A percentile compares a stretch with the other conserved stretches of the same genome.
phyloP scores from a whole-genome alignment of 2,797 vertebrate genomes.

The Botia kubotai region DNA sequence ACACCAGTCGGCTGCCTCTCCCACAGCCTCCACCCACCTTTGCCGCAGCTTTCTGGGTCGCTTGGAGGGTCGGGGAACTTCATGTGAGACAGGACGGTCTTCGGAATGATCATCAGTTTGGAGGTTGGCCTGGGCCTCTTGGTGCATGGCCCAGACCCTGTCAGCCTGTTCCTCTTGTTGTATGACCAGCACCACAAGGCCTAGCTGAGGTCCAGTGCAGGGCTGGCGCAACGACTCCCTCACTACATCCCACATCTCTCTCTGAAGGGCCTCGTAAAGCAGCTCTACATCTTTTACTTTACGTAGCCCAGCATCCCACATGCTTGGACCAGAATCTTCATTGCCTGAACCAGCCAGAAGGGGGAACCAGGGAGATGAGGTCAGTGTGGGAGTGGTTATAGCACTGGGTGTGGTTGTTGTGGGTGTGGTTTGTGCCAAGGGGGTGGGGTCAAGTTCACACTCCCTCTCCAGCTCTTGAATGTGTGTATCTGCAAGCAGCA shows the following conservation, averaged over 20 bases:
- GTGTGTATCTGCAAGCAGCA: conserved; percentile 87
- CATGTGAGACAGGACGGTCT: conserved; percentile 5
- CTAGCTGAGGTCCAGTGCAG: conserved; percentile 78
- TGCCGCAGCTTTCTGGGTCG: conserved; percentile 77
- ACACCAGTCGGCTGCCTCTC: conserved; percentile 81
- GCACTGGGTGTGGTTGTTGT: conserved; percentile 42
- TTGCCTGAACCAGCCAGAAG: conserved; percentile 55
- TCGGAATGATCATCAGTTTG: conserved; percentile 38
- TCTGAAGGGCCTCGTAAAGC: conserved; percentile 90
- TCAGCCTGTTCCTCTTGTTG: conserved; percentile 89
- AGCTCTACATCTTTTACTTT: conserved; percentile 89
- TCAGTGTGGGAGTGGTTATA: conserved; percentile 44
- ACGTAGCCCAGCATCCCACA: conserved; percentile 78
- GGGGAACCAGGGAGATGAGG: conserved; percentile 66
- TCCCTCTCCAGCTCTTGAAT: conserved; percentile 91
- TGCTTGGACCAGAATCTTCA: conserved; percentile 65
- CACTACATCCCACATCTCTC: conserved; percentile 90
- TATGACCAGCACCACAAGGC: conserved; percentile 87
- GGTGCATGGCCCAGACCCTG: conserved; percentile 71
- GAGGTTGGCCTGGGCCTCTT: conserved; percentile 66
- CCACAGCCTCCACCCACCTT: conserved; percentile 86
- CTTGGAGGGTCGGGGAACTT: conserved; percentile 63
- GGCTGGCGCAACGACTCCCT: conserved; percentile 84
- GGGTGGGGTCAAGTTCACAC: conserved; percentile 75
- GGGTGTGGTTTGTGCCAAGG: conserved; percentile 58